Evolutionary conservation across 1,140 invertebrate species (phyloP).

Genomic region (Pollicipes pollicipes): DNA sequence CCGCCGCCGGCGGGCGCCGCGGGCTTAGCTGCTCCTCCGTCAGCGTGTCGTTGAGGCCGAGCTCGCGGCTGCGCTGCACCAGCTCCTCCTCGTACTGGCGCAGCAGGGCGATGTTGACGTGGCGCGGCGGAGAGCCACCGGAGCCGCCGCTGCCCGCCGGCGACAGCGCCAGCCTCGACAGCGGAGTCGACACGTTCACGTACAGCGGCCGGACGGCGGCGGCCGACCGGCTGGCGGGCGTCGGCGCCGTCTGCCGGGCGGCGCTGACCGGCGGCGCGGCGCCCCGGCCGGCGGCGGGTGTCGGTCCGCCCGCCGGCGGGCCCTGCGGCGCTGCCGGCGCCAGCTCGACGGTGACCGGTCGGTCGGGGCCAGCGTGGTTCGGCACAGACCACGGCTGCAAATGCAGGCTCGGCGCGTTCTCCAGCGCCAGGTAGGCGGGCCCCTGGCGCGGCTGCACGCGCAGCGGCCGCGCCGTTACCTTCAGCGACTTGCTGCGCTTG

Average conservation of each 20-base stretch:
- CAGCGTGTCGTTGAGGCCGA: slow-evolving; percentile 1
- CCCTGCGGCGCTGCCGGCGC: too few relatives aligned
- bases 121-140: not conserved
- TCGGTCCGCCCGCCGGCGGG: not conserved
- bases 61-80: not conserved
- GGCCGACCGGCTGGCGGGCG: too few relatives aligned
- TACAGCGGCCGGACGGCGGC: not conserved
- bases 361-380: too few relatives aligned
- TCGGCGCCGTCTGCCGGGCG: too few relatives aligned
- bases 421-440: not conserved
- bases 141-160: too few relatives aligned
- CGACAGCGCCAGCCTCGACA: too few relatives aligned
- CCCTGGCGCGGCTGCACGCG: not conserved
- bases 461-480: not conserved
- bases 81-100: not conserved
- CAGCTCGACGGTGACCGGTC: too few relatives aligned
- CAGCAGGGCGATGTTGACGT: not conserved
- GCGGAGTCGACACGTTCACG: not conserved
- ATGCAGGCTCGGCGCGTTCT: not conserved
- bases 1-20: not conserved
- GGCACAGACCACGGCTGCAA: too few relatives aligned
- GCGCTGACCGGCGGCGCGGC: not conserved
- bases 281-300: not conserved
- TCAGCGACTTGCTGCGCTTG: not conserved
- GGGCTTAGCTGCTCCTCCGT: not conserved